Evolutionary conservation across 2,888 invertebrate species (phyloP), one percentile per base, ranked within the genome.

Genomic region (Brachypterus glaber): DNA sequence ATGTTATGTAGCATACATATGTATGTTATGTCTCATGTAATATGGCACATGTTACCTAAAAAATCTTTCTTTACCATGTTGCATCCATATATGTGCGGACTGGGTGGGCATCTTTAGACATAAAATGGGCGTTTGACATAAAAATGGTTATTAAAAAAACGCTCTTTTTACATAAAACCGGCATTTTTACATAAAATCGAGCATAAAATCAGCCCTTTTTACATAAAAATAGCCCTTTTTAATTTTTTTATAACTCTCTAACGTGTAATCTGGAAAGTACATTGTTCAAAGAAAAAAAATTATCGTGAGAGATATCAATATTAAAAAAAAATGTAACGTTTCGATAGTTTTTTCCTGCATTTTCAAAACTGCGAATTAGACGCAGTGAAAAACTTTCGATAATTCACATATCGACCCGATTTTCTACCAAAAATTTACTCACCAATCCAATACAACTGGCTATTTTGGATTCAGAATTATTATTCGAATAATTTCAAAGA

Each of bases 301-400:
- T 17, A 65, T 66, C 11, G 62, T 67, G 1, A 68, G 68, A 46
- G 64, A 68, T n/a, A 63, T 73, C n/a, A n/a, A n/a, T n/a, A n/a
- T 14, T 63, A 66, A 2, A 57, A 68, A 36, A 72, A 71, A 33
- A 67, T 67, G 0, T 63, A 67, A 41, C 64, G 66, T 0, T 73
- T 74, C 29, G 68, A 72, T 1, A 76, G 76, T 52, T 89, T 84
- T 79, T 89, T 85, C 61, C 76, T 85, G 9, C 84, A 85, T 52
- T 82, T 90, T 70, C 85, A 91, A 61, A 92, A 91, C 61, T 93
- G 93, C 60, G 82, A 87, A 45, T 76, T 80, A 18, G 70, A 76
- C 38, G 82, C 86, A 0, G 85, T 90, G 3, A 91, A 89, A 60
- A 76, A 79, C 0, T 77, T 91, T 13, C 69, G 92, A 5, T 72